phyloP scores from a whole-genome alignment of 2,113 vertebrate species.

The Casuarius casuarius region DNA sequence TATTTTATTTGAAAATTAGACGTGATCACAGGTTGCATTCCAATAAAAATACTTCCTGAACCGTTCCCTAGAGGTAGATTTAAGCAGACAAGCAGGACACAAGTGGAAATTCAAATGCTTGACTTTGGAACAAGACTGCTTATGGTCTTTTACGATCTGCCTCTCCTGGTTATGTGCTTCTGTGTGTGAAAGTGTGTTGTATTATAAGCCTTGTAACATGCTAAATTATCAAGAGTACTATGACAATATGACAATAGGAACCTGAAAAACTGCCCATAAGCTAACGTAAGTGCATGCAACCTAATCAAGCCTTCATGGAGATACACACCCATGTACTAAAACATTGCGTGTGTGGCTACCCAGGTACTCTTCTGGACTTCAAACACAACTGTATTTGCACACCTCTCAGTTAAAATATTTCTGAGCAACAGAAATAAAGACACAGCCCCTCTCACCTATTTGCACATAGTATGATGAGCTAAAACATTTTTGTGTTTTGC shows the following conservation, averaged over 20 bases:
- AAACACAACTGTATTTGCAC: neutral
- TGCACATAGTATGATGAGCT: neutral
- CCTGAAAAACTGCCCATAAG: neutral
- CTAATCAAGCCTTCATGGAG: neutral
- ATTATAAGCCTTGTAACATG: neutral
- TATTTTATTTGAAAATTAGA: neutral
- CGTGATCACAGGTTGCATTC: neutral
- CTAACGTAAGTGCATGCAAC: neutral
- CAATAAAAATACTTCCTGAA: neutral
- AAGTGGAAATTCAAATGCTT: neutral
- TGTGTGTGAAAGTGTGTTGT: neutral
- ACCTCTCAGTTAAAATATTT: neutral
- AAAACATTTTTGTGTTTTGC: neutral
- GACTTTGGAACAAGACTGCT: neutral
- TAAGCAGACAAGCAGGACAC: neutral
- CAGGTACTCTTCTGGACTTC: accelerated
- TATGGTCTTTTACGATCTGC: neutral
- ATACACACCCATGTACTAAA: neutral
- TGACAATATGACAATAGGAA: neutral
- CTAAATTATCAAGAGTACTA: neutral
- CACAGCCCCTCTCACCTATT: neutral
- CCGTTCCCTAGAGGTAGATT: neutral
- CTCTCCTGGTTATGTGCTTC: neutral
- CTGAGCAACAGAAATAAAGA: neutral
- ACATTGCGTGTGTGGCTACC: neutral